Evolutionary conservation across 2,113 vertebrate species (phyloP).

Genomic region (Reinhardtius hippoglossoides): DNA sequence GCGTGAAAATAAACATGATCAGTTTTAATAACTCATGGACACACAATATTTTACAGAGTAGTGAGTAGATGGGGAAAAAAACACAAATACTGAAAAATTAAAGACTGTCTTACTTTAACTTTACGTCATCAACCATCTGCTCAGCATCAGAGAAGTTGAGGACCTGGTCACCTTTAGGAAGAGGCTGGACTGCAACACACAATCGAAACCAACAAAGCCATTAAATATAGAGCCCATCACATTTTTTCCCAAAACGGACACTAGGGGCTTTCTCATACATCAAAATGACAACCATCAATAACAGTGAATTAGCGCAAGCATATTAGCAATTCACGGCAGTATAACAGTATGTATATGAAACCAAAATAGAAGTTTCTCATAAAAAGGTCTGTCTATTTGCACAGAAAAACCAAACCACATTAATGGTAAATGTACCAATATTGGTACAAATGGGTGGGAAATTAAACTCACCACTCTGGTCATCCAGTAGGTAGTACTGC

Average conservation of each 20-base stretch:
- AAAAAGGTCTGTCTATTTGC: background rate
- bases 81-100: background rate
- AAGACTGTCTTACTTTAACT: conserved; percentile 88
- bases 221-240: background rate
- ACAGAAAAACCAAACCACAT: too few relatives aligned
- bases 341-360: background rate
- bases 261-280: background rate
- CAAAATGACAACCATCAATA: background rate
- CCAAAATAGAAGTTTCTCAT: background rate
- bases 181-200: conserved; percentile 89
- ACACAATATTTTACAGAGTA: background rate
- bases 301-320: too few relatives aligned
- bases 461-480: conserved; percentile 89
- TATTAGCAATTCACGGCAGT: background rate
- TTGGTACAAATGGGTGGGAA: background rate
- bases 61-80: conserved; percentile 1
- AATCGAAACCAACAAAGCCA: conserved; percentile 20
- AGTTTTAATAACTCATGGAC: background rate
- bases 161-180: conserved; percentile 96
- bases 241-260: background rate
- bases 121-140: conserved; percentile 93
- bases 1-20: conserved; percentile 3
- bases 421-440: too few relatives aligned
- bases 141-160: conserved; percentile 96
- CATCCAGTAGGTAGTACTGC: conserved; percentile 95